Base-by-base conservation (phyloP, 2,113 vertebrate genomes). In the Origma solitaria region DNA sequence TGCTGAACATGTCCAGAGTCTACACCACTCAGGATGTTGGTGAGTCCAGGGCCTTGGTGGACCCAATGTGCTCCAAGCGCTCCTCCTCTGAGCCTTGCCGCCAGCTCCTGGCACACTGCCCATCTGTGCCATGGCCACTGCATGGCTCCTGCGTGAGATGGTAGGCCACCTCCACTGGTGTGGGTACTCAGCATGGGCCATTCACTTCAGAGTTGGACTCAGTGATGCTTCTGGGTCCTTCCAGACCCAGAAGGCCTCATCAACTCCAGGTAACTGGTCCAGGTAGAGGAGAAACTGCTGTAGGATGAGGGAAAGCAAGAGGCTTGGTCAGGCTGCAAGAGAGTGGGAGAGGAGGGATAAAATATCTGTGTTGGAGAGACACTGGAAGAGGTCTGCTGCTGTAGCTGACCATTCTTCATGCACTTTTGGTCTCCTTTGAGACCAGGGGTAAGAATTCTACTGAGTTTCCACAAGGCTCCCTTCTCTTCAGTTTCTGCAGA, bases 71-170 rank as follows among this genome's bases (percentile, higher is more conserved):
- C 31, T 79, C n/a, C 47, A 50, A 15, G 38, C 19, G 25, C 38
- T 82, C 17, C 21, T 76, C 6, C 19, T 6, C 4, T 51, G 37
- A 79, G 7, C 28, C 20, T 56, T 2, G 0, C 47, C 1, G 3
- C 28, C 50, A 49, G 57, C 15, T 51, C 37, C 57, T 5, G 8
- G 13, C 35, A 64, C 0, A 0, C 7, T 54, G n/a, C 17, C 28
- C 2, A 1, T 24, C 33, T 57, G 42, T 75, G 61, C 53, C 23
- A 3, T 1, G 4, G 57, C 19, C 31, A 17, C 45, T 2, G 4
- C 0, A 0, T 2, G 3, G 71, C 75, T 85, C n/a, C 28, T 76
- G 49, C 16, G 16, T 3, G 15, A 73, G 10, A 22, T 16, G 21
- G 25, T 14, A 17, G 35, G 40, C 33, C 23, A 27, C 20, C 30